These are phyloP conservation scores for Paratilapia polleni DNA, from an alignment of 2,113 vertebrate species.

Conservation along the genomic window DNA sequence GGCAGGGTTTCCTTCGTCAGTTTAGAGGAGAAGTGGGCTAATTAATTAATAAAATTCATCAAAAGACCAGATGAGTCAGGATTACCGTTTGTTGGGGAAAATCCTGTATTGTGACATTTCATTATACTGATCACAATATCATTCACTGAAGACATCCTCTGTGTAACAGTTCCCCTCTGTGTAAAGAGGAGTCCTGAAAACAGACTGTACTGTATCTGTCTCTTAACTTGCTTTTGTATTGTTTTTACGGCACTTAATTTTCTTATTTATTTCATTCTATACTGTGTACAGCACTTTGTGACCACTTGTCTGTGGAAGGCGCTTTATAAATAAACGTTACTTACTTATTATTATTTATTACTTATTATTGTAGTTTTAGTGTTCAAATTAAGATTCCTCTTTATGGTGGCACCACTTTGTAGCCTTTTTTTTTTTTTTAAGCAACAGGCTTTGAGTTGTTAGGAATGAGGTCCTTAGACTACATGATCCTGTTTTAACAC, in stretches of 20 bases:
- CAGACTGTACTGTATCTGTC: too few relatives aligned
- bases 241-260: too few relatives aligned
- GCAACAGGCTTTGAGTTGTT: slow-evolving; percentile 1
- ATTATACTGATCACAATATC: neutral
- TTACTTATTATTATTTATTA: too few relatives aligned
- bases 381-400: neutral
- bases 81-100: neutral
- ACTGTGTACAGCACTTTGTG: too few relatives aligned
- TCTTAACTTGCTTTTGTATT: too few relatives aligned
- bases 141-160: slow-evolving; percentile 9
- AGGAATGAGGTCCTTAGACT: neutral
- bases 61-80: neutral
- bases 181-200: neutral
- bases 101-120: slow-evolving; percentile 18
- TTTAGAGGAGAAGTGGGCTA: neutral
- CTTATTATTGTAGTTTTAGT: neutral
- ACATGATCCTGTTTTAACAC: neutral
- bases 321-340: too few relatives aligned
- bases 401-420: neutral
- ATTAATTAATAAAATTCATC: neutral
- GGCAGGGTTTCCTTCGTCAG: neutral
- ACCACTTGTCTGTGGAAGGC: too few relatives aligned
- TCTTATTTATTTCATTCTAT: too few relatives aligned
- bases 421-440: neutral
- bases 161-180: slow-evolving; percentile 1